Evolutionary conservation across 2,888 invertebrate genomes (phyloP), one percentile per base, ranked within the genome.

Genomic region (Nymphalis urticae): DNA sequence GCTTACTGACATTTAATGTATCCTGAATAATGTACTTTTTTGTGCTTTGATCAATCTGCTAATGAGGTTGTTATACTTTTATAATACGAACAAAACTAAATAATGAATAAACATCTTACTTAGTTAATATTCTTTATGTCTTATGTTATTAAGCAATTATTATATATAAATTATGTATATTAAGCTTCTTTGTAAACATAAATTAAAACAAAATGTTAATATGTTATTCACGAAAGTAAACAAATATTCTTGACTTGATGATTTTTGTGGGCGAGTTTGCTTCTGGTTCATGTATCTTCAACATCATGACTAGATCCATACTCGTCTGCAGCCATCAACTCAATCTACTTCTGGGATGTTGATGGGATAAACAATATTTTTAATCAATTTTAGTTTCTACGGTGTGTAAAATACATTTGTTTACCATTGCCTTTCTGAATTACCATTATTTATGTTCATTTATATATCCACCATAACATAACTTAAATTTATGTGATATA

Each of bases 251-350:
- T 84, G 88, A 90, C 89, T 90, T 92, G 93, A 93, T 93, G 93
- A 93, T 93, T 93, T 94, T 95, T 95, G 94, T 95, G 94, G 96
- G 94, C 95, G 96, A 95, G 95, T 96, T 94, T 95, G 95, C 94
- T 94, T 96, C 96, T 96, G 94, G 95, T 95, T 93, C 95, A 94
- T 95, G 95, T 94, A 83, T 78, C 76, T 77, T 73, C 77, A 69
- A 80, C 79, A 83, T 92, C 95, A 95, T 96, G 96, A 96, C 96
- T 96, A 96, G 96, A 96, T 96, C 96, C 96, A 96, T 96, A 96
- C 96, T 96, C 96, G 96, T 96, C 96, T 95, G 95, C 95, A 94
- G 94, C 94, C 94, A 92, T 92, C 93, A 91, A 90, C 91, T 90
- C 87, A 82, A 80, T 85, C 90, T 68, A 61, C 73, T 21, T 54